Percentiles rank a stretch among this genome's conserved stretches.
These are phyloP conservation scores for Aphelenchoides avenae DNA, from an alignment of 1,140 invertebrate species.

Conservation along the genomic window DNA sequence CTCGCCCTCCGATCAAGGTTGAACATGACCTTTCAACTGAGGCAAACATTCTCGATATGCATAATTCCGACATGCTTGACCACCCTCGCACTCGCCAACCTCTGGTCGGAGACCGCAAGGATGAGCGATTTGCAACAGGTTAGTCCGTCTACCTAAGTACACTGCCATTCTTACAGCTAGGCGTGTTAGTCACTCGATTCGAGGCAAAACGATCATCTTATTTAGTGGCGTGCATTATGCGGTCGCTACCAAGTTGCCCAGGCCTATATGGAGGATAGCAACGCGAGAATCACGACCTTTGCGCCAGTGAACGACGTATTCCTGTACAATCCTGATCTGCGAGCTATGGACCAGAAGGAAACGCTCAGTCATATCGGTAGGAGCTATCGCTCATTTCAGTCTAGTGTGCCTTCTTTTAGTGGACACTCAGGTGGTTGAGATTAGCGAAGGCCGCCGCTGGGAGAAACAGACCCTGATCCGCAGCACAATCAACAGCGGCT, in stretches of 20 bases:
- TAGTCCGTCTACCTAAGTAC: background rate
- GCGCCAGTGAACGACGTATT: constrained; percentile 59
- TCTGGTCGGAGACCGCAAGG: constrained; percentile 56
- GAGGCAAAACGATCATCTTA: constrained; percentile 6
- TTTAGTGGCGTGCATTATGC: constrained; percentile 54
- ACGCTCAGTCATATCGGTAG: constrained; percentile 52
- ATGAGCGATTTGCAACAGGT: constrained; percentile 58
- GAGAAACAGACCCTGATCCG: constrained; percentile 58
- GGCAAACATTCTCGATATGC: constrained; percentile 13
- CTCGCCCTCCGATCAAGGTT: background rate
- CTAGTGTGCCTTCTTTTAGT: constrained; percentile 41
- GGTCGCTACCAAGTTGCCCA: constrained; percentile 52
- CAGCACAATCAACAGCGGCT: constrained; percentile 57
- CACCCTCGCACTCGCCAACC: constrained; percentile 21
- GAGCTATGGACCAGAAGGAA: constrained; percentile 58
- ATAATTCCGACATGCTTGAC: background rate
- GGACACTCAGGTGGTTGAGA: constrained; percentile 54
- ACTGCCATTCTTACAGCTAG: background rate
- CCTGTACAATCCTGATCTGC: constrained; percentile 57
- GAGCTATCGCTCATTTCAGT: constrained; percentile 2
- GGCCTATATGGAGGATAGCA: constrained; percentile 58
- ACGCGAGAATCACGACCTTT: constrained; percentile 56
- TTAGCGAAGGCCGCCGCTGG: constrained; percentile 49
- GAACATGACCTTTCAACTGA: too few relatives aligned
- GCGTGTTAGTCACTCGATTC: background rate